A percentile compares a stretch with the other conserved stretches of the same genome.
Conservation (phyloP, 1,140 invertebrate genomes). For the Pogonomyrmex californicus region DNA sequence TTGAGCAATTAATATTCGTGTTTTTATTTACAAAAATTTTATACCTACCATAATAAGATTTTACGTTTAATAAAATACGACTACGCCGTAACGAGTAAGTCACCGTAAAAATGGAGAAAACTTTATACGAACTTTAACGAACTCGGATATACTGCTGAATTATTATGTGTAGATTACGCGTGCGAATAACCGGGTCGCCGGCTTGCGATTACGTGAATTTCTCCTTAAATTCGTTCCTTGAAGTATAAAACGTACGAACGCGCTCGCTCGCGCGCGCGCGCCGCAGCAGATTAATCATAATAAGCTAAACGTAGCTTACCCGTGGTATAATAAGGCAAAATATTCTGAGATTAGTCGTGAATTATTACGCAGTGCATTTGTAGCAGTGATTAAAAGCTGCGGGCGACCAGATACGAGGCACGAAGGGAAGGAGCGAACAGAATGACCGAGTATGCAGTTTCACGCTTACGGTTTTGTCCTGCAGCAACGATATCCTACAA, state of each 20-base stretch:
- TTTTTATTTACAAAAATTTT: neutral
- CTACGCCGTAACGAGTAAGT: neutral
- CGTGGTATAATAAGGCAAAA: constrained; percentile 36
- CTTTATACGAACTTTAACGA: neutral
- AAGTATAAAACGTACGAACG: constrained; percentile 53
- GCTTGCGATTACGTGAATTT: constrained; percentile 47
- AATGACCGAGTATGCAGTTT: constrained; percentile 25
- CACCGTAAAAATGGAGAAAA: neutral
- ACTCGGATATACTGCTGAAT: constrained; percentile 19
- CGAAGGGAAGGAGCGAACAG: constrained; percentile 12
- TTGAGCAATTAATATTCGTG: neutral
- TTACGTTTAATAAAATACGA: neutral
- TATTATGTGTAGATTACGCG: constrained; percentile 50
- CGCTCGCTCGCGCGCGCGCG: neutral
- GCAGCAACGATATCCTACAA: constrained; percentile 93
- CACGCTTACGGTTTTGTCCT: constrained; percentile 94
- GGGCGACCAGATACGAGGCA: constrained; percentile 14
- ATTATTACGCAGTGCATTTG: constrained; percentile 57
- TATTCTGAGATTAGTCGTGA: constrained; percentile 53
- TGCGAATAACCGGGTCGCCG: constrained; percentile 20
- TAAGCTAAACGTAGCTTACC: constrained; percentile 55
- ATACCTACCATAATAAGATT: neutral
- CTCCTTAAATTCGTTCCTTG: constrained; percentile 47
- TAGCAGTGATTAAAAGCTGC: constrained; percentile 10
- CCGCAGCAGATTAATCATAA: constrained; percentile 62